Base-by-base conservation (phyloP, 2,888 invertebrate genomes). In the Lottia scabra region DNA sequence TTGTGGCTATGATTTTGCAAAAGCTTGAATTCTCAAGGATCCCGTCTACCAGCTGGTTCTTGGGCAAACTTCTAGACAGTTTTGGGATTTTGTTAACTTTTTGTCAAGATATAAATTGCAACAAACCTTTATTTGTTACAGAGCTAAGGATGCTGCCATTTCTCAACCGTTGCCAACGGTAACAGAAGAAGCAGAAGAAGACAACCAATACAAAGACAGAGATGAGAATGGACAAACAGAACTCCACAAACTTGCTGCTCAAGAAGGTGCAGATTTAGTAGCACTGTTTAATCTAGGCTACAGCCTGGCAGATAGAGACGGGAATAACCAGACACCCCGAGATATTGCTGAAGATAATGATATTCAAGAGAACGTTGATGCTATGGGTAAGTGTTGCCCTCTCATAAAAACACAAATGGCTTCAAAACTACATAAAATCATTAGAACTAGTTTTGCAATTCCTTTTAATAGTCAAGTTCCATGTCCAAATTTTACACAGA, bases 151-250 rank as follows among this genome's bases (percentile, higher is more conserved):
- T 70, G 81, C 81, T 19, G 79, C 81, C 19, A 71, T 84, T 15
- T 76, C 81, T 15, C 83, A 83, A 74, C 78, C 78, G 67, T 78
- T 85, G 56, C 83, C 83, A 38, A 85, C 85, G 3, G 83, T 85
- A 27, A 83, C 74, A 67, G 85, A 84, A 71, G 76, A 78, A 65
- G 73, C 78, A 67, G 82, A 81, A 26, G 81, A 83, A 30, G 77
- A 79, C 16, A 71, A 73, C 27, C 78, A 75, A 43, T 78, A 79
- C 69, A 81, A 81, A 67, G 76, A 79, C 68, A 82, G 83, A 72
- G 82, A 85, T 67, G 80, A 73, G 48, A 74, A 75, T 19, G 84
- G 84, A 45, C 83, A 83, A 75, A 84, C 83, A 27, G 83, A 84
- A 67, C 80, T 85, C 2, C 85, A 85, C 67, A 79, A 78, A 72